Conservation (phyloP, 1,140 invertebrate genomes). For the Drosophila trapezifrons region DNA sequence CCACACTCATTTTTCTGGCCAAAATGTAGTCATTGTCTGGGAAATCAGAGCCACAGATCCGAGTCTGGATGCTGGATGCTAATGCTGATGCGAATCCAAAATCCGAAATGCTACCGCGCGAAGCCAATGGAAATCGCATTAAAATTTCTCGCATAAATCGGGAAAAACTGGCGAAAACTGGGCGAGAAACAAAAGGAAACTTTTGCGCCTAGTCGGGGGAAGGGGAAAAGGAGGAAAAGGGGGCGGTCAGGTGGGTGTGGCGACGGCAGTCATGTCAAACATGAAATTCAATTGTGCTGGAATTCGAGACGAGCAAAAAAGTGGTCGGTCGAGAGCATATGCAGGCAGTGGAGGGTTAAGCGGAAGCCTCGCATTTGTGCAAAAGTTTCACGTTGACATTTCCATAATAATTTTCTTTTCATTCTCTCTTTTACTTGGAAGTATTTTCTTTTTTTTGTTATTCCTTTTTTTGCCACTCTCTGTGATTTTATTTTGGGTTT, state of each 20-base stretch:
- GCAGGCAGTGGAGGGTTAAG: conserved; percentile 26
- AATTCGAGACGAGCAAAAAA: conserved; percentile 50
- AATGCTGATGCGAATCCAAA: conserved; percentile 22
- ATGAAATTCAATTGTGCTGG: conserved; percentile 79
- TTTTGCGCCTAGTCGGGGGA: conserved; percentile 18
- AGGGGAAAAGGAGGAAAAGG: background rate
- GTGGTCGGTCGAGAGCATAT: conserved; percentile 56
- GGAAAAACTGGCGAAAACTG: conserved; percentile 31
- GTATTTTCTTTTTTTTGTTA: conserved; percentile 5
- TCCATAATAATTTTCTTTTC: conserved; percentile 80
- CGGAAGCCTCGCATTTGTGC: conserved; percentile 66
- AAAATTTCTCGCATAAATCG: conserved; percentile 69
- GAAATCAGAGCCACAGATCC: no score
- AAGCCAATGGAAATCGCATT: conserved; percentile 75
- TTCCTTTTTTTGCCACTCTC: conserved; percentile 23
- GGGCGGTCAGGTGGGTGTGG: background rate
- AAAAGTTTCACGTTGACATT: conserved; percentile 81
- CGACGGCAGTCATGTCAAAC: conserved; percentile 66
- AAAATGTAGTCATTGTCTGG: conserved; percentile 8
- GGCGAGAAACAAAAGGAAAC: conserved; percentile 51
- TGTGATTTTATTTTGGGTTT: conserved; percentile 36
- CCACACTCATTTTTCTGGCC: background rate
- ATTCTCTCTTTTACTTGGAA: conserved; percentile 22
- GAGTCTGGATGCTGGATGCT: conserved; percentile 5
- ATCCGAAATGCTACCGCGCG: conserved; percentile 1